Conservation (phyloP, 2,113 vertebrate species). For the Microtus oregoni region DNA sequence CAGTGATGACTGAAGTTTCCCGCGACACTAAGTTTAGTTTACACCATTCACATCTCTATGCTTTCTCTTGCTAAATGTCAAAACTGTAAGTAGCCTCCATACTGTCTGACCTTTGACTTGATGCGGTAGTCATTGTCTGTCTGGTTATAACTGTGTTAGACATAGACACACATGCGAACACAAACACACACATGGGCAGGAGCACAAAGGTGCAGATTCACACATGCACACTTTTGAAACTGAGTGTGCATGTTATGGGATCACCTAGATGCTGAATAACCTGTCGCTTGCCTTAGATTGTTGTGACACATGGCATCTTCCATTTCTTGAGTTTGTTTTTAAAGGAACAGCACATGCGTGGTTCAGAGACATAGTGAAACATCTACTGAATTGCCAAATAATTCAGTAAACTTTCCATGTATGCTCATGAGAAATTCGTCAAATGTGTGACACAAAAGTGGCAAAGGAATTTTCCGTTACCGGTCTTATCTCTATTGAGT, state of each 20-base stretch:
- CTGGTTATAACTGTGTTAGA: neutral
- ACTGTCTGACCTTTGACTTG: slow-evolving; percentile 64
- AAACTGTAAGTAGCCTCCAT: slow-evolving; percentile 68
- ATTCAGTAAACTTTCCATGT: neutral
- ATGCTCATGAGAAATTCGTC: neutral
- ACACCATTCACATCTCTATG: slow-evolving; percentile 73
- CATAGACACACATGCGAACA: neutral
- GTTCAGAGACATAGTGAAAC: neutral
- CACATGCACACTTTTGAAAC: neutral
- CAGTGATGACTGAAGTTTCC: slow-evolving; percentile 69
- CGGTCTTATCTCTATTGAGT: neutral
- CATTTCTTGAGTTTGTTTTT: neutral
- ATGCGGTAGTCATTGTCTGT: slow-evolving; percentile 50
- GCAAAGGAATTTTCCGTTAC: neutral
- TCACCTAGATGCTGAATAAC: neutral
- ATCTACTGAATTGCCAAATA: neutral
- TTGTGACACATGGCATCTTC: neutral
- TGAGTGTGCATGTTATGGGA: neutral
- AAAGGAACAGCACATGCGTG: neutral
- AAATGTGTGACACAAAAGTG: neutral
- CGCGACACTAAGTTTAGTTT: slow-evolving; percentile 72
- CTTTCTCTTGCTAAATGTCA: slow-evolving; percentile 49
- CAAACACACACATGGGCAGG: neutral
- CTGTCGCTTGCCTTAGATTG: neutral
- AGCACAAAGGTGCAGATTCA: neutral